Conservation (phyloP, 2,888 invertebrate species). For the Dryocosmus kuriphilus region DNA sequence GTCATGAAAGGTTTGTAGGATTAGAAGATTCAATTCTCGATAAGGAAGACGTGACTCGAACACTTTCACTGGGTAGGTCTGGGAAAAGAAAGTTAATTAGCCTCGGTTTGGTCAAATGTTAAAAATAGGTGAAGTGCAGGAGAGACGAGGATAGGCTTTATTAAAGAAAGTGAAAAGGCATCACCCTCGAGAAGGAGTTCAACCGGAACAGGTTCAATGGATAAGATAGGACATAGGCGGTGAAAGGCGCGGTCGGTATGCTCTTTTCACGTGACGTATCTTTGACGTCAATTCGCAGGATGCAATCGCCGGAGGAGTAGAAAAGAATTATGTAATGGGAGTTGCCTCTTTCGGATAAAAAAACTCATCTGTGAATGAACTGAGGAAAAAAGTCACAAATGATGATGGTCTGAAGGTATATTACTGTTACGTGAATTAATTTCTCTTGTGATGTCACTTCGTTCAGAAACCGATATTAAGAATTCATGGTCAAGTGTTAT, state of each 20-base stretch:
- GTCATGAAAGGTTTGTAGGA: not conserved
- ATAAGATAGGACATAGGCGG: slow-evolving; percentile 42
- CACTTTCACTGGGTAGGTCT: slow-evolving; percentile 15
- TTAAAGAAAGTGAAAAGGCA: slow-evolving; percentile 37
- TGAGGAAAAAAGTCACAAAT: slow-evolving; percentile 6
- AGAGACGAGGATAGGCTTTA: slow-evolving; percentile 27
- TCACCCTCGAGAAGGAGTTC: slow-evolving; percentile 53
- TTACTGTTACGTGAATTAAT: slow-evolving; percentile 18
- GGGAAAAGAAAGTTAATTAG: slow-evolving; percentile 25
- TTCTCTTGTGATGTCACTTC: not conserved
- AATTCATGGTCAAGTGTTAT: not conserved
- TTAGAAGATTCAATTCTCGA: not conserved
- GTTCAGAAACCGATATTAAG: not conserved
- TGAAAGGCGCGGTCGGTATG: slow-evolving; percentile 59
- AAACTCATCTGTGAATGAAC: slow-evolving; percentile 19
- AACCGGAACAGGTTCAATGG: slow-evolving; percentile 56
- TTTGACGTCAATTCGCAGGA: slow-evolving; percentile 50
- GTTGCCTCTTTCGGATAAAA: slow-evolving; percentile 1
- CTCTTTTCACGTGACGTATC: slow-evolving; percentile 53
- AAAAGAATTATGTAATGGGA: slow-evolving; percentile 34
- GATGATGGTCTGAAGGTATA: not conserved
- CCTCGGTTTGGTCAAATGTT: not conserved
- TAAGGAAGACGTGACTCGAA: not conserved
- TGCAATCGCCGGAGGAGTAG: slow-evolving; percentile 41
- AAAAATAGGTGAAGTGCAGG: slow-evolving; percentile 15